Evolutionary conservation across 1,140 invertebrate genomes (phyloP).

Genomic region (Micrasema longulum): DNA sequence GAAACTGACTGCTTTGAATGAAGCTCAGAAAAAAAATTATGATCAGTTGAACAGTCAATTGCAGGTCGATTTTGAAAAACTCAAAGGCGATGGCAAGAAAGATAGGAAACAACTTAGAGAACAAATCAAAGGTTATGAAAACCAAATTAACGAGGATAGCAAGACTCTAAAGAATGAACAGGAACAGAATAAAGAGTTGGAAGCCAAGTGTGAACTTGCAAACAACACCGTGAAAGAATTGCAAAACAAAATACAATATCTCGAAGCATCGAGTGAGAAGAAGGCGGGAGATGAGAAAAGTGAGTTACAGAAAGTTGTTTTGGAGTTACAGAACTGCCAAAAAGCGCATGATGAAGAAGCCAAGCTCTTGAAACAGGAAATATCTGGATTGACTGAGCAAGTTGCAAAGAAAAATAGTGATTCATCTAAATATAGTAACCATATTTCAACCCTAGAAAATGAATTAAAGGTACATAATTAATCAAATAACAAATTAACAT

Average conservation of each 20-base stretch:
- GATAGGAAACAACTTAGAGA: conserved; percentile 60
- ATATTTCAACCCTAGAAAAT: conserved; percentile 60
- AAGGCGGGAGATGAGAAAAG: conserved; percentile 59
- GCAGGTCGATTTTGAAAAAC: conserved; percentile 61
- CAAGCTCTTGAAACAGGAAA: conserved; percentile 58
- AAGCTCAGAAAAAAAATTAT: conserved; percentile 65
- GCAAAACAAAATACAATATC: conserved; percentile 62
- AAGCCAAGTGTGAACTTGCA: conserved; percentile 60
- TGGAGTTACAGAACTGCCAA: conserved; percentile 62
- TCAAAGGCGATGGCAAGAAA: conserved; percentile 64
- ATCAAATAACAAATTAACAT: too few relatives aligned
- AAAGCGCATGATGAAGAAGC: conserved; percentile 57
- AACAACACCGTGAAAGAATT: conserved; percentile 62
- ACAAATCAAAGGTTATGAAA: conserved; percentile 62
- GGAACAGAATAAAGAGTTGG: conserved; percentile 63
- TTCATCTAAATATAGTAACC: conserved; percentile 60
- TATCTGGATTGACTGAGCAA: conserved; percentile 60
- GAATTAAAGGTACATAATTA: conserved; percentile 60
- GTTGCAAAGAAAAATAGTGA: conserved; percentile 62
- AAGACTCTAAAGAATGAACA: conserved; percentile 65
- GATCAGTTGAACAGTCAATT: conserved; percentile 65
- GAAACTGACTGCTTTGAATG: conserved; percentile 62
- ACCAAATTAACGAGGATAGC: conserved; percentile 62
- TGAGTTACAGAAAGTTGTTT: conserved; percentile 60
- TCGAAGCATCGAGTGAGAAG: conserved; percentile 60